A percentile compares a stretch with the other conserved stretches of the same genome.
Evolutionary conservation across 2,888 invertebrate species (phyloP).

Genomic region (Pandemis heparana): DNA sequence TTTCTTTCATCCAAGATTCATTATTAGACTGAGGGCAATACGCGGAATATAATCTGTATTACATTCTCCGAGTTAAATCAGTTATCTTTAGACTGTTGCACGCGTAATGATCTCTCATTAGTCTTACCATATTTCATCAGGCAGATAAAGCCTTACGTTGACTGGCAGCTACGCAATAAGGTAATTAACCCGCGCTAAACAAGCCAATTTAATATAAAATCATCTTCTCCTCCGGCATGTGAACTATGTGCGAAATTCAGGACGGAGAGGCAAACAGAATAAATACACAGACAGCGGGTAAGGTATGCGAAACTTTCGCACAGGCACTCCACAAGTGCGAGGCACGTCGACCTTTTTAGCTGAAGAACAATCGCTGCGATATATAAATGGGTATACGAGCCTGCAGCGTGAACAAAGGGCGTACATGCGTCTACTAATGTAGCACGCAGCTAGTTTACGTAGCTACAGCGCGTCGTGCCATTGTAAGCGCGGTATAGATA

Average conservation of each 20-base stretch:
- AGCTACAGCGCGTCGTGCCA: conserved; percentile 70
- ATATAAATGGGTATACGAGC: conserved; percentile 37
- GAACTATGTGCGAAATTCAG: conserved; percentile 60
- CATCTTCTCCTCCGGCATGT: conserved; percentile 53
- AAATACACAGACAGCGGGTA: conserved; percentile 56
- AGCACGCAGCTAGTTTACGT: conserved; percentile 74
- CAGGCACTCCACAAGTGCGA: conserved; percentile 52
- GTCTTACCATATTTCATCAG: conserved; percentile 31
- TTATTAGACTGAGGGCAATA: background rate
- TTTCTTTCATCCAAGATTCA: background rate
- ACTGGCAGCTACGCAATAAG: conserved; percentile 50
- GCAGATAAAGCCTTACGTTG: conserved; percentile 34
- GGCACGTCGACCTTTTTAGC: conserved; percentile 53
- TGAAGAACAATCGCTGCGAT: conserved; percentile 41
- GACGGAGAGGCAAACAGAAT: conserved; percentile 52
- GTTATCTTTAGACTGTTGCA: conserved; percentile 16
- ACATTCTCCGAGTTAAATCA: conserved; percentile 1
- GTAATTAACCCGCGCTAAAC: conserved; percentile 59
- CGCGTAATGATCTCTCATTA: conserved; percentile 28
- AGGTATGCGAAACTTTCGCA: conserved; percentile 58
- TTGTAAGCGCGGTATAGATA: conserved; percentile 78
- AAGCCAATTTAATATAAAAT: conserved; percentile 58
- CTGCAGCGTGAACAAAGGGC: conserved; percentile 50
- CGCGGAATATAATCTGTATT: background rate
- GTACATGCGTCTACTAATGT: conserved; percentile 68